Base-by-base conservation (phyloP, 2,113 vertebrate species). In the Hydrochoerus hydrochaeris region DNA sequence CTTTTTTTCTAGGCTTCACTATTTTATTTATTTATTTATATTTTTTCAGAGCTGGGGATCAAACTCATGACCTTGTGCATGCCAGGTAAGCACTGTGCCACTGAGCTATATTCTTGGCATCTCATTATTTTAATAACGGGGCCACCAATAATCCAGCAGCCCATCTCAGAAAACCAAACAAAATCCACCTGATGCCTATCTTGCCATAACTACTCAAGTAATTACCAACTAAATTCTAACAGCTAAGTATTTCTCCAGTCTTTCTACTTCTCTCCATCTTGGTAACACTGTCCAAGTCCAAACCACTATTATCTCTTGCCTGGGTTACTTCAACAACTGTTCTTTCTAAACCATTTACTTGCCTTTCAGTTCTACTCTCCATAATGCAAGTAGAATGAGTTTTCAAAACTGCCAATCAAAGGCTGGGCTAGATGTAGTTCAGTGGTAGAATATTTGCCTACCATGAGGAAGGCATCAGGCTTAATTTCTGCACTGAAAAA, bases 401-500 rank as follows among this genome's bases (percentile, higher is more conserved):
- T 88, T 95, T 92, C 65, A 92, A 92, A 97, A 90, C 71, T n/a
- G 58, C 49, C 80, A 73, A 57, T 71, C 46, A 92, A n/a, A 52
- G 62, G 41, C 32, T 62, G 49, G 13, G 54, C n/a, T n/a, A n/a
- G 52, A 11, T 60, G 41, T 32, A 88, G 30, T 41, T 60, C 85
- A 49, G 22, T 38, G 28, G 38, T 46, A 46, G 3, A 87, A 28
- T 20, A 32, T 22, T 22, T 75, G 60, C 38, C 73, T 46, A 77
- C 4, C 20, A 20, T 9, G 16, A 28, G 12, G 10, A 17, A 77
- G 17, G 69, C 24, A 24, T 41, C 17, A 8, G 19, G 20, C 38
- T 78, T 35, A 80, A 80, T 52, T 54, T 16, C 57, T 5, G 41
- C 63, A 38, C 41, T 49, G n/a, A 52, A 41, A 67, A 69, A 69